phyloP scores from a whole-genome alignment of 2,797 vertebrate species.

The Myotis daubentonii region DNA sequence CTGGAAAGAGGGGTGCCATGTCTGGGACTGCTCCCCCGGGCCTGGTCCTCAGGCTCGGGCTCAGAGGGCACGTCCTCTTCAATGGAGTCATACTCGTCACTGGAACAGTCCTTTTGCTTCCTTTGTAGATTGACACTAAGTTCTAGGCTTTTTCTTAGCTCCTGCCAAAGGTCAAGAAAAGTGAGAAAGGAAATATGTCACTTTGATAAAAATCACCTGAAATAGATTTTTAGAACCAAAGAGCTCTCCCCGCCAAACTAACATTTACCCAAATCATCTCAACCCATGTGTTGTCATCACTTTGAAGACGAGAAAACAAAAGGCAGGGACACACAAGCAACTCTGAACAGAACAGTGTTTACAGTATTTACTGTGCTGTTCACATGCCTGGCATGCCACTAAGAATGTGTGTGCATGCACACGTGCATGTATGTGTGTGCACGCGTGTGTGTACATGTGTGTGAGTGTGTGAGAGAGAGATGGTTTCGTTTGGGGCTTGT shows the following conservation, averaged over 20 bases:
- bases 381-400: not conserved
- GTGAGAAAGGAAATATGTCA: not conserved
- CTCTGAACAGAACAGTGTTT: not conserved
- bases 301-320: not conserved
- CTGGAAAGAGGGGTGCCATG: slow-evolving; percentile 81
- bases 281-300: not conserved
- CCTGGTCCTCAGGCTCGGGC: slow-evolving; percentile 88
- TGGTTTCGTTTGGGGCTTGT: not conserved
- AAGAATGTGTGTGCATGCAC: not conserved
- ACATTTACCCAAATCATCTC: not conserved
- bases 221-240: slow-evolving; percentile 12
- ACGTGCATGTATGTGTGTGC: not conserved
- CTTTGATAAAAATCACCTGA: not conserved
- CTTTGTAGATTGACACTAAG: slow-evolving; percentile 83
- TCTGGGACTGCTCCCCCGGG: slow-evolving; percentile 82
- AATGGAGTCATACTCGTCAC: slow-evolving; percentile 89
- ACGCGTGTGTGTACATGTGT: not conserved
- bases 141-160: slow-evolving; percentile 90
- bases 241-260: not conserved
- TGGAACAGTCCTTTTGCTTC: slow-evolving; percentile 84
- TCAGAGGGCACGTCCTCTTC: slow-evolving; percentile 94
- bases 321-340: not conserved
- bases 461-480: not conserved
- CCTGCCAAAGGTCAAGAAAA: slow-evolving; percentile 84
- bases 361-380: not conserved